These are phyloP conservation scores for Anseranas semipalmata DNA, from an alignment of 2,113 vertebrate species.

Conservation along the genomic window DNA sequence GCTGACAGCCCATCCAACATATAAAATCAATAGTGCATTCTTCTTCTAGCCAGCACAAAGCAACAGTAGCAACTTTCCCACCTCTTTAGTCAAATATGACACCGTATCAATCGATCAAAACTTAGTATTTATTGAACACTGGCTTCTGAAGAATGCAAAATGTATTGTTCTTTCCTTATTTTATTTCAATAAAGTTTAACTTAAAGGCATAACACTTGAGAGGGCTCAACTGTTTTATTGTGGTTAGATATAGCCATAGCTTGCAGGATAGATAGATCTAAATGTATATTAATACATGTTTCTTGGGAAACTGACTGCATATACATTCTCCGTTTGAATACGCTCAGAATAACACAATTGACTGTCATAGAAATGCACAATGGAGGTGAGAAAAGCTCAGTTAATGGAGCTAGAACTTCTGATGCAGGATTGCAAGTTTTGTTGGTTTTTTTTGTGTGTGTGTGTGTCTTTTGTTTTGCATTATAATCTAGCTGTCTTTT, in stretches of 20 bases:
- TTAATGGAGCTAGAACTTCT: neutral
- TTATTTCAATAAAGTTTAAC: constrained; percentile 79
- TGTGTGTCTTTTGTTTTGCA: neutral
- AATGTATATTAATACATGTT: constrained; percentile 19
- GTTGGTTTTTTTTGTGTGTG: neutral
- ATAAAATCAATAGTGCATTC: constrained; percentile 86
- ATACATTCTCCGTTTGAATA: constrained; percentile 9
- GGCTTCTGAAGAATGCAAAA: constrained; percentile 79
- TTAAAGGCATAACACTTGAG: constrained; percentile 76
- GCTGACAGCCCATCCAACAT: constrained; percentile 88
- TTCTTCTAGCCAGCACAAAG: constrained; percentile 80
- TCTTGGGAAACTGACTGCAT: neutral
- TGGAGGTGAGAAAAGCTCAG: neutral
- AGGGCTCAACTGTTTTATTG: constrained; percentile 17
- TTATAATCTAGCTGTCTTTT: neutral
- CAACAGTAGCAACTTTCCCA: constrained; percentile 81
- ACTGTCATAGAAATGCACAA: neutral
- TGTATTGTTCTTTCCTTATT: constrained; percentile 68
- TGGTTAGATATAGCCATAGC: constrained; percentile 33
- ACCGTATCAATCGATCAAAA: constrained; percentile 84
- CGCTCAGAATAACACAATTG: neutral
- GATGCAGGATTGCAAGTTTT: neutral
- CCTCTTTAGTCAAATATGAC: constrained; percentile 90
- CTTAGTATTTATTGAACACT: constrained; percentile 82
- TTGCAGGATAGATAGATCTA: constrained; percentile 23